A percentile compares a stretch with the other conserved stretches of the same genome.
These are phyloP conservation scores for Cyprinella venusta DNA, from an alignment of 2,797 vertebrate species.

Conservation along the genomic window DNA sequence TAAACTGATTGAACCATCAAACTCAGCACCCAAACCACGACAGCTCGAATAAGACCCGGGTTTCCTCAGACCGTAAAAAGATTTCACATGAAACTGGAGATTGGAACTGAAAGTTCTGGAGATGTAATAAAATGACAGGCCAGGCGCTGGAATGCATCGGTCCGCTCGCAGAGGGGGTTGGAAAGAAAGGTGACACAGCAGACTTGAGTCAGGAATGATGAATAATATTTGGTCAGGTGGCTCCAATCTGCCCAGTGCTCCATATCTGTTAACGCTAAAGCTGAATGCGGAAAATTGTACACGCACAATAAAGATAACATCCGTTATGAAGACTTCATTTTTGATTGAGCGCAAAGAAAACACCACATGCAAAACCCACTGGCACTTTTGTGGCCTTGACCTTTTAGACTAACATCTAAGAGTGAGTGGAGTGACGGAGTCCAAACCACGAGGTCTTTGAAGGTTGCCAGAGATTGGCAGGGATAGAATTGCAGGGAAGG, in stretches of 20 bases:
- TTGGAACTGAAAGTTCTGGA: conserved; percentile 9
- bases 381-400: conserved; percentile 6
- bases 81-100: neutral
- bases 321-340: neutral
- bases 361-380: neutral
- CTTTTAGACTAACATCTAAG: conserved; percentile 10
- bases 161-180: conserved; percentile 22
- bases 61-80: conserved; percentile 7
- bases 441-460: neutral
- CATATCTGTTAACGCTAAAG: conserved; percentile 25
- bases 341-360: neutral
- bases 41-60: neutral
- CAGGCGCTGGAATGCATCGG: conserved; percentile 20
- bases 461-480: conserved; percentile 32
- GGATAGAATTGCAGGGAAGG: conserved; percentile 12
- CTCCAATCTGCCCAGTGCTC: conserved; percentile 37
- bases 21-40: neutral
- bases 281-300: neutral
- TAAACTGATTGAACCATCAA: conserved; percentile 3
- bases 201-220: conserved; percentile 46
- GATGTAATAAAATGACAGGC: conserved; percentile 35
- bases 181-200: conserved; percentile 45
- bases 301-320: neutral
- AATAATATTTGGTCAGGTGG: conserved; percentile 64
- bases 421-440: neutral